Conservation (phyloP, 1,140 invertebrate species). For the Drosophila pallidifrons region DNA sequence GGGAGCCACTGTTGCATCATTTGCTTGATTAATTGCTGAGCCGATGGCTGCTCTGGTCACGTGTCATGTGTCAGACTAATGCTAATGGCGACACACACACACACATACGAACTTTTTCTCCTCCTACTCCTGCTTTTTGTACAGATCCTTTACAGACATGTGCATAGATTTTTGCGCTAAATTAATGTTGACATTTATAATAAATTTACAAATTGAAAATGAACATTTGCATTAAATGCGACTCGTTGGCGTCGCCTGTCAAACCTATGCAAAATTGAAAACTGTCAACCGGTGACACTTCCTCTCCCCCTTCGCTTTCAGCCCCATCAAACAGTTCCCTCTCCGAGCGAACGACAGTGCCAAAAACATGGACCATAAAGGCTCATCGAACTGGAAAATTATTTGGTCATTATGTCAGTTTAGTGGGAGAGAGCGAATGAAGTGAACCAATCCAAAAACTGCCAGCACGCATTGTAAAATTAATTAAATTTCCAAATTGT, state of each 20-base stretch:
- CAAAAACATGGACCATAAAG: constrained; percentile 31
- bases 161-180: constrained; percentile 59
- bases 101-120: neutral
- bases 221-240: constrained; percentile 76
- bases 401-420: constrained; percentile 83
- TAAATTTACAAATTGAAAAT: constrained; percentile 79
- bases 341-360: too few relatives aligned
- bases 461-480: constrained; percentile 64
- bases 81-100: constrained; percentile 30
- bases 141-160: constrained; percentile 18
- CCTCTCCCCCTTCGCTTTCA: neutral
- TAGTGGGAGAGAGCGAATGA: constrained; percentile 44
- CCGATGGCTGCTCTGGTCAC: constrained; percentile 33
- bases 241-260: constrained; percentile 62
- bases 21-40: constrained; percentile 74
- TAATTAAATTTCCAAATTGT: constrained; percentile 68
- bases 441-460: constrained; percentile 41
- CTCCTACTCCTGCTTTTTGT: neutral
- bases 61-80: constrained; percentile 46
- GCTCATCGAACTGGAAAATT: constrained; percentile 78
- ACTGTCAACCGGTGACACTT: constrained; percentile 32
- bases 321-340: too few relatives aligned
- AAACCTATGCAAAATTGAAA: constrained; percentile 69
- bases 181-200: constrained; percentile 81
- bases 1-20: constrained; percentile 52